phyloP scores from a whole-genome alignment of 2,797 vertebrate genomes.

The Siniperca scherzeri region DNA sequence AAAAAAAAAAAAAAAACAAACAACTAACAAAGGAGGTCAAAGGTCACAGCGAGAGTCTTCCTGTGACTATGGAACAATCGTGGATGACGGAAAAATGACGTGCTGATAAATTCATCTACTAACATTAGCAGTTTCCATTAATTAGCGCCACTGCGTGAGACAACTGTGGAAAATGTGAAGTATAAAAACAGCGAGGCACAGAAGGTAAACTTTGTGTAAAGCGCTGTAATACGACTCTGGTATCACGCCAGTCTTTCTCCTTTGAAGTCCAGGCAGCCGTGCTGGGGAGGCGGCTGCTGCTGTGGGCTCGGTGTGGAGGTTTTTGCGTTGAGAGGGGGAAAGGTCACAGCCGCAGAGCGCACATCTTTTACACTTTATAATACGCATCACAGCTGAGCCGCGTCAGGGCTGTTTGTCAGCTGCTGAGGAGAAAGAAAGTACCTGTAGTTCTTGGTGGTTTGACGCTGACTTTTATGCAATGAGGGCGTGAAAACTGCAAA shows the following conservation, averaged over 20 bases:
- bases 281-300: conserved; percentile 33
- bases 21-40: neutral
- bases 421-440: conserved; percentile 13
- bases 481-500: conserved; percentile 8
- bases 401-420: conserved; percentile 35
- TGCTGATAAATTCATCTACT: neutral
- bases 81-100: neutral
- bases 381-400: conserved; percentile 16
- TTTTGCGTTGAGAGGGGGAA: conserved; percentile 57
- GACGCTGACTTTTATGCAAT: neutral
- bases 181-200: neutral
- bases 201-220: conserved; percentile 27
- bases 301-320: conserved; percentile 63
- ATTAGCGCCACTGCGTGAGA: neutral
- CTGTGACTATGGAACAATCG: neutral
- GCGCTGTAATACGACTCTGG: conserved; percentile 26
- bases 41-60: neutral
- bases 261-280: conserved; percentile 65
- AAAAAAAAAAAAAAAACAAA: neutral
- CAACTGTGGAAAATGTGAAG: conserved; percentile 47
- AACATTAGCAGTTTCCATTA: conserved; percentile 26
- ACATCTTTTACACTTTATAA: conserved; percentile 44
- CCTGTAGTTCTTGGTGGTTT: conserved; percentile 8
- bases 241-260: conserved; percentile 17
- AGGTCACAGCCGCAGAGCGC: conserved; percentile 52